Evolutionary conservation across 2,113 vertebrate species (phyloP).

Genomic region (Proteles cristata): DNA sequence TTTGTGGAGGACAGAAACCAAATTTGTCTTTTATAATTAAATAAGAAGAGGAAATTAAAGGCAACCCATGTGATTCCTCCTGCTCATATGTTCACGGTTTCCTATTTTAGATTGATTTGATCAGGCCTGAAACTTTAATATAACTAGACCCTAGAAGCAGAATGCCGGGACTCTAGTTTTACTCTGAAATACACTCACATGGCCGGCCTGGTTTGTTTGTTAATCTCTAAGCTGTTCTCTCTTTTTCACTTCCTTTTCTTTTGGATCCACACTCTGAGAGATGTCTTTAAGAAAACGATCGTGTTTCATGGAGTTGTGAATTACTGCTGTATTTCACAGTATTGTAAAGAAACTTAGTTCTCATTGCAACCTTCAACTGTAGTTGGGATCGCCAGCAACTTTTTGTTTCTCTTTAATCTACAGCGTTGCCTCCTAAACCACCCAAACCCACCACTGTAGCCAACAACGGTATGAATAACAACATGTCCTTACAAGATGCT

Average conservation of each 20-base stretch:
- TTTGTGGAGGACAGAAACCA: slow-evolving; percentile 72
- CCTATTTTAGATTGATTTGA: slow-evolving; percentile 61
- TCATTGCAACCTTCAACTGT: background rate
- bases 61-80: slow-evolving; percentile 66
- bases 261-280: slow-evolving; percentile 5
- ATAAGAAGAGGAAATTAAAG: slow-evolving; percentile 55
- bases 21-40: slow-evolving; percentile 79
- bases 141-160: background rate
- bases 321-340: background rate
- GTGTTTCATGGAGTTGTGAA: background rate
- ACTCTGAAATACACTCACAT: slow-evolving; percentile 44
- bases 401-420: slow-evolving; percentile 65
- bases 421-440: slow-evolving; percentile 98
- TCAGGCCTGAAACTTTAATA: slow-evolving; percentile 73
- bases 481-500: slow-evolving; percentile 98
- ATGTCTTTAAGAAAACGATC: background rate
- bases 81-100: slow-evolving; percentile 56
- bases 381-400: slow-evolving; percentile 45
- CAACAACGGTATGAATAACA: slow-evolving; percentile 99
- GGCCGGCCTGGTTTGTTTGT: background rate
- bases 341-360: background rate
- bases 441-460: slow-evolving; percentile 93
- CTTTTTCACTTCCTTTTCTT: slow-evolving; percentile 33
- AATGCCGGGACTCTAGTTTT: background rate
- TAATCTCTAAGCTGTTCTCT: background rate